Conservation (phyloP, 2,113 vertebrate species). For the Cyanoramphus novaezelandiae region DNA sequence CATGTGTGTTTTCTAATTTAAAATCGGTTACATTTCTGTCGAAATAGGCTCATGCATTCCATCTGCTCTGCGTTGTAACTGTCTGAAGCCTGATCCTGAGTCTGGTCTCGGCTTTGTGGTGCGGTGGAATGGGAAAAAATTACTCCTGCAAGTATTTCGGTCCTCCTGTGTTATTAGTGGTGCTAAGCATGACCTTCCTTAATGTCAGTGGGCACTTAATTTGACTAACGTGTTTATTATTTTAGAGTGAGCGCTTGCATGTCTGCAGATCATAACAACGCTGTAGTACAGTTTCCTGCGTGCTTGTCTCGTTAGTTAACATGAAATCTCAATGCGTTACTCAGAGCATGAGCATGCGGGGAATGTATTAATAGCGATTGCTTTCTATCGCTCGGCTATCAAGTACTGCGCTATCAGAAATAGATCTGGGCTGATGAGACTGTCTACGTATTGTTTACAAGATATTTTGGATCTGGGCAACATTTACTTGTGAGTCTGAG, state of each 20-base stretch:
- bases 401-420: conserved; percentile 82
- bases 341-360: conserved; percentile 82
- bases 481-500: conserved; percentile 56
- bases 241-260: not conserved
- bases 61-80: conserved; percentile 45
- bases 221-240: not conserved
- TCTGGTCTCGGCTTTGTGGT: conserved; percentile 55
- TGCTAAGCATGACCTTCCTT: not conserved
- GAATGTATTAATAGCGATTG: conserved; percentile 81
- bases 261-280: not conserved
- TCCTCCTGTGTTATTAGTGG: not conserved
- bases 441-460: conserved; percentile 78
- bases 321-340: conserved; percentile 72
- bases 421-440: conserved; percentile 78
- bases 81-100: conserved; percentile 61
- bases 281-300: conserved; percentile 60
- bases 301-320: conserved; percentile 73
- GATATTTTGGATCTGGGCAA: conserved; percentile 65
- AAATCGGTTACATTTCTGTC: conserved; percentile 72
- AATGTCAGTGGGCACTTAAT: not conserved
- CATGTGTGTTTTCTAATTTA: conserved; percentile 73
- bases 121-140: conserved; percentile 40
- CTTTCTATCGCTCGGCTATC: conserved; percentile 82
- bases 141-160: conserved; percentile 45
- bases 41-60: conserved; percentile 72